A percentile compares a stretch with the other conserved stretches of the same genome.
Conservation (phyloP, 2,113 vertebrate species). For the Podiceps cristatus region DNA sequence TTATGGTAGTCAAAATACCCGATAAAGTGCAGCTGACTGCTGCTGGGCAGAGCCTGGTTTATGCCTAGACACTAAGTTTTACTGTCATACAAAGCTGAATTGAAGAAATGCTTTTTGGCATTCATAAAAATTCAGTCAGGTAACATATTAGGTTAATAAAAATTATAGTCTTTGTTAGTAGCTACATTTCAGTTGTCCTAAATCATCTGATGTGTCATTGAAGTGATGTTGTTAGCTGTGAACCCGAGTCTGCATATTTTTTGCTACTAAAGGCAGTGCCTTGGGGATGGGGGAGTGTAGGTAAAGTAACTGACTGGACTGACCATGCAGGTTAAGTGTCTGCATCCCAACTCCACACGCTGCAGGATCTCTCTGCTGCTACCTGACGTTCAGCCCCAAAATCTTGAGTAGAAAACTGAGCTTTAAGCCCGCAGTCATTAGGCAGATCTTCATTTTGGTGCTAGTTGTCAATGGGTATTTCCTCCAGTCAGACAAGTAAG, state of each 20-base stretch:
- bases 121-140: not conserved
- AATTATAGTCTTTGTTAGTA: not conserved
- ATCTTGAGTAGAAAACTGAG: accelerated
- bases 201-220: not conserved
- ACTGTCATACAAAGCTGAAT: not conserved
- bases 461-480: not conserved
- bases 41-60: not conserved
- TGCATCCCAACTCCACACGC: accelerated
- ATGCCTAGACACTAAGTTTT: not conserved
- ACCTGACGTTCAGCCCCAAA: not conserved
- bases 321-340: not conserved
- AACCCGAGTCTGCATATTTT: not conserved
- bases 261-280: not conserved
- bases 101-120: not conserved
- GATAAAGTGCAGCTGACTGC: not conserved
- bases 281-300: not conserved
- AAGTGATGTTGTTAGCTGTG: not conserved
- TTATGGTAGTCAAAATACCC: not conserved
- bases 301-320: not conserved
- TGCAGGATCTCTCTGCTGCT: not conserved
- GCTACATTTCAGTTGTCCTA: not conserved
- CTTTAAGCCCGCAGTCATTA: not conserved
- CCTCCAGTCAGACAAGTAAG: not conserved
- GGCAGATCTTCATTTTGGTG: not conserved
- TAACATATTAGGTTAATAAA: not conserved